Base-by-base conservation (phyloP, 2,888 invertebrate species). In the Congeria kusceri region DNA sequence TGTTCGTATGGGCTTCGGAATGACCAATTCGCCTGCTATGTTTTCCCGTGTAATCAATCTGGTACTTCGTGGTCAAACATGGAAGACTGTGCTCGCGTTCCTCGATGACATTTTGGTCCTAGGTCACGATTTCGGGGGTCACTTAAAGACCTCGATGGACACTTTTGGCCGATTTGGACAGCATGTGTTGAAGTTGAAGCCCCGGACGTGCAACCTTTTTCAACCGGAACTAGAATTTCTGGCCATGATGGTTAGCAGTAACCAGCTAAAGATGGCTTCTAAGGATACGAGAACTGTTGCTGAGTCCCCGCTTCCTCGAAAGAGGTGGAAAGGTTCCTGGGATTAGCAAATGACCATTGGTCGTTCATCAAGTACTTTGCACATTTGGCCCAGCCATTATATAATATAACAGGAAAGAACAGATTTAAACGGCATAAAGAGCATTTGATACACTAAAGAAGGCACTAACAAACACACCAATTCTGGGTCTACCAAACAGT, bases 331-430 rank as follows among this genome's bases (percentile, higher is more conserved):
- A 29, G 67, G 20, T 84, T 84, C 46, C 27, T 84, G 11, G 86
- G 86, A 5, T 80, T 83, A 47, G 77, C 67, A 0, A 84, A 77
- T 49, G 77, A 84, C 23, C 83, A 86, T 64, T 39, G 86, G 5
- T 23, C 28, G 9, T 77, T 77, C 53, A 69, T 86, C 7, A 65
- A 62, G 18, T 27, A 77, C 3, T 79, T 69, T 39, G 67, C 84
- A 0, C 61, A 59, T 3, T 25, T 72, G 28, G 67, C 85, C 0
- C 46, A n/a, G 0, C 84, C 84, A 0, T 47, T 86, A 27, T 83
- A 78, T 44, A 13, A 25, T 3, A 9, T 86, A 13, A 71, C 76
- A 9, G 72, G 79, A 3, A 84, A 80, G 63, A 72, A 78, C 7
- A 11, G 28, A 2, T 80, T 68, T 44, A 29, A 44, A 3, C 63